Percentiles rank a stretch among this genome's conserved stretches.
phyloP scores from a whole-genome alignment of 2,113 vertebrate genomes.

The Brienomyrus brachyistius region DNA sequence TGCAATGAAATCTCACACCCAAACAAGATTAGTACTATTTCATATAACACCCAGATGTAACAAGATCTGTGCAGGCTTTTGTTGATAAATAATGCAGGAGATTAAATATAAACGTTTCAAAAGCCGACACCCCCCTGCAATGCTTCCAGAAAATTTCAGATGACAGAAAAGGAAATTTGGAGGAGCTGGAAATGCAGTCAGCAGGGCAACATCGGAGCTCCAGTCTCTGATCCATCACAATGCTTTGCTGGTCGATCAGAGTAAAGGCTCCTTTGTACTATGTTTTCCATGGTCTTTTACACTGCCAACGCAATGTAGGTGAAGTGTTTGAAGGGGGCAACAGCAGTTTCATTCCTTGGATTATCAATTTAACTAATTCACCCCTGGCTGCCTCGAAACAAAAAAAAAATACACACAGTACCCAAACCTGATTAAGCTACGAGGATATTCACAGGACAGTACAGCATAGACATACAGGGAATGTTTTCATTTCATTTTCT shows the following conservation, averaged over 20 bases:
- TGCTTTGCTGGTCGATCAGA: background rate
- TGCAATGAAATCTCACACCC: background rate
- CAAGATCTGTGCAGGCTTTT: background rate
- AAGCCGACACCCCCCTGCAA: background rate
- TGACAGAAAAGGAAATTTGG: background rate
- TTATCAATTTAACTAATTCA: background rate
- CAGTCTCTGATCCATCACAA: background rate
- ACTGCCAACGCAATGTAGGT: background rate
- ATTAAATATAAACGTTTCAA: background rate
- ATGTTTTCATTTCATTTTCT: background rate
- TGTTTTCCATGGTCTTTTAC: background rate
- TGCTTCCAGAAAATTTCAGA: background rate
- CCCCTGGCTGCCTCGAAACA: background rate
- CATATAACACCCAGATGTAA: background rate
- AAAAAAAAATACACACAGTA: background rate
- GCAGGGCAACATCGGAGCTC: background rate
- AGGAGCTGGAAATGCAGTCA: background rate
- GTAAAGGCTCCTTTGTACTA: background rate
- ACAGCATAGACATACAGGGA: background rate
- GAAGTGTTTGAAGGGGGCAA: background rate
- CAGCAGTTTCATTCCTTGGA: background rate
- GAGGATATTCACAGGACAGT: background rate
- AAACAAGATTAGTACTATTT: background rate
- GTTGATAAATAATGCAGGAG: background rate
- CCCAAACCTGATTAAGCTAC: background rate